Evolutionary conservation across 2,888 invertebrate species (phyloP).

Genomic region (Hypsopygia costalis): DNA sequence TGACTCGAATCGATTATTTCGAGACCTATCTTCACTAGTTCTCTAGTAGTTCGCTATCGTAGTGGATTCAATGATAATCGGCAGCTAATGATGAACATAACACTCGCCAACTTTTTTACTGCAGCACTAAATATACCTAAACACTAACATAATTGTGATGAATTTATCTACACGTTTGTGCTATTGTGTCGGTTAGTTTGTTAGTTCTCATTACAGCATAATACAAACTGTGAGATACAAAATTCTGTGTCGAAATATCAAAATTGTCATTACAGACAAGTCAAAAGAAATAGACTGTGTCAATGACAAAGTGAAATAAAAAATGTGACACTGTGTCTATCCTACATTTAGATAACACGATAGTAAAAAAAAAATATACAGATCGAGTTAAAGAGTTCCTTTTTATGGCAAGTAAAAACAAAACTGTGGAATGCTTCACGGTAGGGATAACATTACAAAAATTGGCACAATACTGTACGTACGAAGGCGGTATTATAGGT

Average conservation of each 20-base stretch:
- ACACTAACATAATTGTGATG: neutral
- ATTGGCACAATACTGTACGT: slow-evolving; percentile 57
- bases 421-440: slow-evolving; percentile 43
- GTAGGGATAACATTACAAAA: slow-evolving; percentile 37
- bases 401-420: slow-evolving; percentile 17
- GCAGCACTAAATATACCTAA: neutral
- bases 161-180: neutral
- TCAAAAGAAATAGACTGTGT: too few species aligned
- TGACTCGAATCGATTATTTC: too few species aligned
- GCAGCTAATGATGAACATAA: too few species aligned
- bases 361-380: neutral
- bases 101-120: too few species aligned
- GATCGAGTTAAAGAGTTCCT: neutral
- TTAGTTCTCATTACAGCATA: neutral
- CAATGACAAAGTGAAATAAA: too few species aligned
- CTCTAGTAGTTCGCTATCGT: too few species aligned
- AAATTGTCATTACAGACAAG: neutral
- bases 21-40: too few species aligned
- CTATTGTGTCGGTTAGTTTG: neutral
- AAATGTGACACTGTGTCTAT: neutral
- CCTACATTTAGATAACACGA: neutral
- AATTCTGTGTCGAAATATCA: neutral
- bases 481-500: slow-evolving; percentile 41
- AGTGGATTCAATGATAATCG: too few species aligned
- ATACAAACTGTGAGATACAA: neutral